Evolutionary conservation across 1,140 invertebrate species (phyloP), one percentile per base, ranked within the genome.

Genomic region (Rhopalosiphum padi): DNA sequence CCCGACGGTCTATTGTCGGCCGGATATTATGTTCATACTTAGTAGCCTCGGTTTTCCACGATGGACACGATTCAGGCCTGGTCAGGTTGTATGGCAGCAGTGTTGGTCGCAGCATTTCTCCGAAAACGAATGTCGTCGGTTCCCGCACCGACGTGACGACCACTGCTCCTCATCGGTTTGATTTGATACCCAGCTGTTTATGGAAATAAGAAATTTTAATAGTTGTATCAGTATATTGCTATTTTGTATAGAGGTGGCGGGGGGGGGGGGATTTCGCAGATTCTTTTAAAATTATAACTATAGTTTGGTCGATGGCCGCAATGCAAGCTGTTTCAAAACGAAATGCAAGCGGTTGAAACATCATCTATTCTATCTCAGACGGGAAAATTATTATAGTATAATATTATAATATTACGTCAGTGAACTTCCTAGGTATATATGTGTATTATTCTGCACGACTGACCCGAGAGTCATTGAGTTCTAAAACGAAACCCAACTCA

Each of bases 21-120:
- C 41, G 85, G 41, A 87, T 77, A 77, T 77, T n/a, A n/a, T n/a
- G 60, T 87, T 48, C 86, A 35, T 87, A 87, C 85, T 87, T n/a
- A 30, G 35, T 35, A n/a, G 86, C 6, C 2, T n/a, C n/a, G 46
- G n/a, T 87, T 87, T 48, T 87, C 43, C 43, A 9, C n/a, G 11
- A 43, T 8, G 37, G 43, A 48, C 30, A 25, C 37, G 11, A 25
- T 21, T 77, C 60, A 22, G 37, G 53, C 55, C 11, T 11, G 90
- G 55, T 82, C 90, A 68, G 41, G n/a, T 30, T 18, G 89, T 21
- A 18, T 3, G 1, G 37, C 15, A 15, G 41, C 11, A 23, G 30
- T n/a, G 60, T n/a, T 18, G 60, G 11, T 6, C 5, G 85, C 30
- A 25, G 85, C 85, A 86, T 86, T 46, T 86, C 25, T 86, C 30